Conservation (phyloP, 2,113 vertebrate genomes). For the Falco punctatus region DNA sequence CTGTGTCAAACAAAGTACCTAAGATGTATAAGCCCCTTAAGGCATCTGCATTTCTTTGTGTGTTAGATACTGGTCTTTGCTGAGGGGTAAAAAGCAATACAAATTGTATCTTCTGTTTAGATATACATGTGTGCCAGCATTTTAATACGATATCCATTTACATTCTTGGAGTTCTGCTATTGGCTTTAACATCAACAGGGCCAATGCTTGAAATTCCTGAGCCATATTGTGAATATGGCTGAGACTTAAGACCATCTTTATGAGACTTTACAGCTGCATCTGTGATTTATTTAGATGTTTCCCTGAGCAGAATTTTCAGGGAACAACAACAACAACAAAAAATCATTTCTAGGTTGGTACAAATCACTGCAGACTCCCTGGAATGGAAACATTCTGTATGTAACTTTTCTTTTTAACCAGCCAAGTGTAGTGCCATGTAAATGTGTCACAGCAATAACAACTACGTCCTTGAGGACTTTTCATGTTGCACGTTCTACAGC, state of each 20-base stretch:
- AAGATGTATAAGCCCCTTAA: neutral
- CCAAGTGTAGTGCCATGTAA: neutral
- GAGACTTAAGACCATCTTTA: neutral
- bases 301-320: neutral
- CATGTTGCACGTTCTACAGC: neutral
- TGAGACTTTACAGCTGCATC: neutral
- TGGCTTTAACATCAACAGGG: neutral
- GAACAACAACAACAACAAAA: neutral
- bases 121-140: neutral
- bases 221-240: neutral
- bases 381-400: neutral
- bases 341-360: neutral
- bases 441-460: neutral
- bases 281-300: constrained; percentile 2
- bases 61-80: neutral
- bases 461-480: neutral
- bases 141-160: neutral
- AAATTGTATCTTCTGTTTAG: neutral
- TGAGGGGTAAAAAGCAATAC: neutral
- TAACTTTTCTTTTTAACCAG: neutral
- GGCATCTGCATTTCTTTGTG: neutral
- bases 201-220: neutral
- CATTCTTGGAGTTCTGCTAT: neutral
- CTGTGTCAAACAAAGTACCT: neutral
- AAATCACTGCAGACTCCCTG: neutral